Evolutionary conservation across 2,113 vertebrate species (phyloP).

Genomic region (Neogale vison): DNA sequence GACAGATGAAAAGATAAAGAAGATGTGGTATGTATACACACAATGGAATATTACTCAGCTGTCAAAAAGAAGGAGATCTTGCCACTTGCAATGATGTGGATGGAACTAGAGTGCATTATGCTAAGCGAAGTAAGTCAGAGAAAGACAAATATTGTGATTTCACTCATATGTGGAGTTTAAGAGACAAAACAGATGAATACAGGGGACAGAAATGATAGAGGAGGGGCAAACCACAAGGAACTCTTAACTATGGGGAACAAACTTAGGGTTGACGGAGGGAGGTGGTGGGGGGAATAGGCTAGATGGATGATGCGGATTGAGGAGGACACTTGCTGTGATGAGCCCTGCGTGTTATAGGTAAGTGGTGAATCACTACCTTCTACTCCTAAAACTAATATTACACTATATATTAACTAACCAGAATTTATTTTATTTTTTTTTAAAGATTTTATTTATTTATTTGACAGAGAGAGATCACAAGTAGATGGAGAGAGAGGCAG

Average conservation of each 20-base stretch:
- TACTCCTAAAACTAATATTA: neutral
- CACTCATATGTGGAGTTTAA: neutral
- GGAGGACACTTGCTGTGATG: neutral
- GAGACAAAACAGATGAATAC: neutral
- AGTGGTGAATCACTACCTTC: neutral
- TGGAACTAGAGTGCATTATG: neutral
- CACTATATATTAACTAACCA: neutral
- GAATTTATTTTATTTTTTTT: too few species aligned
- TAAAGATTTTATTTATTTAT: too few species aligned
- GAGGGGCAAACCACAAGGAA: neutral
- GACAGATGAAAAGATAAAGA: neutral
- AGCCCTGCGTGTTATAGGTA: neutral
- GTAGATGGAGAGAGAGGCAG: too few species aligned
- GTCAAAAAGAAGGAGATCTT: neutral
- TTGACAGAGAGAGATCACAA: too few species aligned
- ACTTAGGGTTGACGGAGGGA: neutral
- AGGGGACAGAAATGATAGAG: neutral
- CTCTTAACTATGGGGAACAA: neutral
- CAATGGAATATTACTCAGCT: neutral
- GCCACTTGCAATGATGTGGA: neutral
- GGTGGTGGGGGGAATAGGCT: neutral
- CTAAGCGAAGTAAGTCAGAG: neutral
- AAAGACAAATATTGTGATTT: neutral
- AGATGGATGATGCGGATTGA: neutral
- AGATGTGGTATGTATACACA: neutral